Percentiles rank a stretch among this genome's conserved stretches.
These are phyloP conservation scores for Rachycentron canadum DNA, from an alignment of 2,797 vertebrate species.

Conservation along the genomic window DNA sequence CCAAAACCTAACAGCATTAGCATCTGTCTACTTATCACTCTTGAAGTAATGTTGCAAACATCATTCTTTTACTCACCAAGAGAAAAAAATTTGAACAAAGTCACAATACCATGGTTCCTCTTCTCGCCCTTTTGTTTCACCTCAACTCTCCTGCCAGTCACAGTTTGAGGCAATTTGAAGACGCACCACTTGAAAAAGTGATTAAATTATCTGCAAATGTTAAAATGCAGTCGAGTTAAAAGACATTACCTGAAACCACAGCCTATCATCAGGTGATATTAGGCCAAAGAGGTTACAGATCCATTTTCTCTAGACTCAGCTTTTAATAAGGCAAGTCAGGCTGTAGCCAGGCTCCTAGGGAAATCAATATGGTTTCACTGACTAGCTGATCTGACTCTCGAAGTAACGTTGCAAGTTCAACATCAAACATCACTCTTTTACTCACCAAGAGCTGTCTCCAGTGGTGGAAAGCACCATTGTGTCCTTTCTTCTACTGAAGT, in stretches of 20 bases:
- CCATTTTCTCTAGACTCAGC: slow-evolving; percentile 45
- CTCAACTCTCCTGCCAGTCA: not conserved
- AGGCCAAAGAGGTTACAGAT: slow-evolving; percentile 42
- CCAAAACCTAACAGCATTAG: too few species aligned
- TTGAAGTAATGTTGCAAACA: too few species aligned
- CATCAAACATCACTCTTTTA: too few species aligned
- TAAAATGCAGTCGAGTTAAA: slow-evolving; percentile 20
- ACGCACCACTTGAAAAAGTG: not conserved
- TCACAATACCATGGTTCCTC: too few species aligned
- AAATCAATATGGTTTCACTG: slow-evolving; percentile 57
- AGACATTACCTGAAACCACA: slow-evolving; percentile 14
- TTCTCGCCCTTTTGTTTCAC: slow-evolving; percentile 2
- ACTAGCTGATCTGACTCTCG: slow-evolving; percentile 55
- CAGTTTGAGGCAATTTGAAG: too few species aligned
- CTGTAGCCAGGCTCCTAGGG: slow-evolving; percentile 21
- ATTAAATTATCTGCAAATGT: slow-evolving; percentile 10
- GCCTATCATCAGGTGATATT: slow-evolving; percentile 29
- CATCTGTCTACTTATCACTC: too few species aligned
- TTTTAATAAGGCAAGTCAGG: slow-evolving; percentile 50
- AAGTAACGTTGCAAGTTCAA: too few species aligned
- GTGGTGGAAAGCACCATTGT: too few species aligned
- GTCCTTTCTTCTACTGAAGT: too few species aligned
- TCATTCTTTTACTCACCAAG: too few species aligned
- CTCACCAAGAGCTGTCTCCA: too few species aligned
- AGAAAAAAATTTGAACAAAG: not conserved